Conservation (phyloP, 2,797 vertebrate species). For the Malurus leucopterus region DNA sequence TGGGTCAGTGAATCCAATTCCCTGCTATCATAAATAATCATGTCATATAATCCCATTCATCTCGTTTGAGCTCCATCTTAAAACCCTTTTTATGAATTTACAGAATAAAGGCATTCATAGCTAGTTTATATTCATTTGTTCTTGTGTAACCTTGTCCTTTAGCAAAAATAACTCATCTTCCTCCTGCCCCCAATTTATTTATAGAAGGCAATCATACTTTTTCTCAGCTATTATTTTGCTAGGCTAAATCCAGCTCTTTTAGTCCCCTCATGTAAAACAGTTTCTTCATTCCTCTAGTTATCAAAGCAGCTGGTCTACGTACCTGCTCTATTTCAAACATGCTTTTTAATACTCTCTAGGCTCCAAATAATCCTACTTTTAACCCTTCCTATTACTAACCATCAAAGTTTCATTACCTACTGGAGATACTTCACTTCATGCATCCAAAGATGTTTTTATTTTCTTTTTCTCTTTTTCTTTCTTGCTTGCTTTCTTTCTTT, state of each 20-base stretch:
- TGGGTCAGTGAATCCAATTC: slow-evolving; percentile 57
- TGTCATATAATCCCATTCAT: slow-evolving; percentile 56
- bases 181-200: not conserved
- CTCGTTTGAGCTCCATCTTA: slow-evolving; percentile 41
- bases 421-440: not conserved
- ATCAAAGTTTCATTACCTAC: not conserved
- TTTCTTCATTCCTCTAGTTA: not conserved
- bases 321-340: not conserved
- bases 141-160: slow-evolving; percentile 46
- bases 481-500: too few relatives aligned
- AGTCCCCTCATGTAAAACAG: not conserved
- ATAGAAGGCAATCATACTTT: slow-evolving; percentile 43
- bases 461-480: not conserved
- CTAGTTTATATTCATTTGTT: slow-evolving; percentile 50
- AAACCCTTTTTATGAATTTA: slow-evolving; percentile 54
- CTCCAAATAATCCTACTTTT: not conserved
- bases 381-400: not conserved
- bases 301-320: not conserved
- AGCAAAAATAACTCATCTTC: slow-evolving; percentile 39
- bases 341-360: not conserved
- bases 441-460: not conserved
- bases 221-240: slow-evolving; percentile 39
- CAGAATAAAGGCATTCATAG: slow-evolving; percentile 27
- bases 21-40: slow-evolving; percentile 54
- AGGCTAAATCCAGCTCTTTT: slow-evolving; percentile 12